These are phyloP conservation scores for Bovichtus diacanthus DNA, from an alignment of 2,797 vertebrate genomes.

Conservation along the genomic window DNA sequence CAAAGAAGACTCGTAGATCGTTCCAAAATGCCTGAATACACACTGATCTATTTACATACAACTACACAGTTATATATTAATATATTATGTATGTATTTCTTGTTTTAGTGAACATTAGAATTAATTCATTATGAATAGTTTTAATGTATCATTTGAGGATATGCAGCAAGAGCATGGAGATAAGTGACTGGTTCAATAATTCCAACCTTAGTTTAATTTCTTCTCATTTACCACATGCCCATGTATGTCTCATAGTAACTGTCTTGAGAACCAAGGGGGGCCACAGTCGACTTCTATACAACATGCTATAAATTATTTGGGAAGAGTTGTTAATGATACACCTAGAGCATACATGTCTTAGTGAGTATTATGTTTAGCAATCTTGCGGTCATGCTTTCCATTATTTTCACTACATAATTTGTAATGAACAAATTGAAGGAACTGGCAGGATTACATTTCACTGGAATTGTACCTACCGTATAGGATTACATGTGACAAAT, in stretches of 20 bases:
- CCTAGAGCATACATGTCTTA: too few relatives aligned
- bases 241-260: too few relatives aligned
- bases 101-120: not conserved
- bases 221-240: not conserved
- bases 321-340: not conserved
- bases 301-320: not conserved
- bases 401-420: not conserved
- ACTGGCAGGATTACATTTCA: too few relatives aligned
- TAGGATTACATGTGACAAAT: too few relatives aligned
- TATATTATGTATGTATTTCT: not conserved
- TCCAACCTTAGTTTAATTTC: slow-evolving; percentile 1
- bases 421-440: too few relatives aligned
- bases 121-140: not conserved
- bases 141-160: not conserved
- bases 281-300: not conserved
- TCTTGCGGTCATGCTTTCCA: not conserved
- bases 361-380: not conserved
- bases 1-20: not conserved
- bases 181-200: slow-evolving; percentile 14
- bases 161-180: not conserved
- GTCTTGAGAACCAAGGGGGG: not conserved
- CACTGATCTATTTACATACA: not conserved
- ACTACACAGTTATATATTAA: not conserved
- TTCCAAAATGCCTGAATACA: not conserved
- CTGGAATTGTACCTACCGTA: too few relatives aligned